Percentiles rank a stretch among this genome's conserved stretches.
These are phyloP conservation scores for Athrips mouffetella DNA, from an alignment of 2,888 invertebrate genomes.

Conservation along the genomic window DNA sequence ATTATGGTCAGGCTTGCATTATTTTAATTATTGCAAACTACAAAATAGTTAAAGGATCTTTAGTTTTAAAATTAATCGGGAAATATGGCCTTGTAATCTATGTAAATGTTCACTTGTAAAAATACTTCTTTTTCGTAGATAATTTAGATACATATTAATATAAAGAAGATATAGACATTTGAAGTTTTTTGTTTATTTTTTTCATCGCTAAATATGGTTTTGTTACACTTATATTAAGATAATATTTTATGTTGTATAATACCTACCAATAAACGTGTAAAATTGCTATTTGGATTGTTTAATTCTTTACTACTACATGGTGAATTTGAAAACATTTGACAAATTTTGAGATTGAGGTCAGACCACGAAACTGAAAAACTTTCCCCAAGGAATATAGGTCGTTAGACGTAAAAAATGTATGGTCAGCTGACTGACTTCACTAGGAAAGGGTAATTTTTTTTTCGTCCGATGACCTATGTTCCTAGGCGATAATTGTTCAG, in stretches of 20 bases:
- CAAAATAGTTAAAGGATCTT: background rate
- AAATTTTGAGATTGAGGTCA: too few relatives aligned
- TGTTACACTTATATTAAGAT: conserved; percentile 65
- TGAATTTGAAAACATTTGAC: too few relatives aligned
- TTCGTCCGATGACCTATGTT: too few relatives aligned
- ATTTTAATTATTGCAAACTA: background rate
- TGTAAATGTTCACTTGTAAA: conserved; percentile 70
- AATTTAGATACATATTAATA: conserved; percentile 45
- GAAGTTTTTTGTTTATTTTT: conserved; percentile 57
- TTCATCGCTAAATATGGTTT: conserved; percentile 62
- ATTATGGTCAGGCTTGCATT: too few relatives aligned
- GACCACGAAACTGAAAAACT: too few relatives aligned
- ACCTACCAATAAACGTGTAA: conserved; percentile 49
- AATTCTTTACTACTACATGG: background rate
- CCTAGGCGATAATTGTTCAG: too few relatives aligned
- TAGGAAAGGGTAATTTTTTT: too few relatives aligned
- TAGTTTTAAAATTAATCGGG: conserved; percentile 25
- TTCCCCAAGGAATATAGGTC: too few relatives aligned
- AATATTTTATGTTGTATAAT: conserved; percentile 54
- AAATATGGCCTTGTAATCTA: conserved; percentile 63
- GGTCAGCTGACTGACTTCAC: too few relatives aligned
- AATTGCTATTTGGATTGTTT: conserved; percentile 17
- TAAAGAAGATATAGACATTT: conserved; percentile 53
- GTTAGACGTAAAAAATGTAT: too few relatives aligned
- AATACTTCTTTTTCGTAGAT: conserved; percentile 54